Evolutionary conservation across 2,797 vertebrate genomes (phyloP).

Genomic region (Atherinosoma microstoma): DNA sequence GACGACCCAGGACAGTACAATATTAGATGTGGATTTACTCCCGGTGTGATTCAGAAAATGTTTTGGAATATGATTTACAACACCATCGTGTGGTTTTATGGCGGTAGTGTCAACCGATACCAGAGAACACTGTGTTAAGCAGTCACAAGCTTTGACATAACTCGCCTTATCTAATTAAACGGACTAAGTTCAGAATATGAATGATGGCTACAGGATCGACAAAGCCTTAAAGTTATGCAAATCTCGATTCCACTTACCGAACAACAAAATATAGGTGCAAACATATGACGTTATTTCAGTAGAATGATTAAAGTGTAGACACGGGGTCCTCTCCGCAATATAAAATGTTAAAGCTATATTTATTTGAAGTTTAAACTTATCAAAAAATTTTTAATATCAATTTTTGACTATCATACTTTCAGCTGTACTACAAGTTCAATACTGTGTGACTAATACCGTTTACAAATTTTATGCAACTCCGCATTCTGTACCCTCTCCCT

Average conservation of each 20-base stretch:
- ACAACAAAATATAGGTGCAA: constrained; percentile 55
- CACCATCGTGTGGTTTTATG: constrained; percentile 67
- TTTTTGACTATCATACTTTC: accelerated
- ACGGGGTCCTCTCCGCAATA: not conserved
- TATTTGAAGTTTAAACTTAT: accelerated
- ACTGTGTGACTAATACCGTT: not conserved
- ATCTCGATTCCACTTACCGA: not conserved
- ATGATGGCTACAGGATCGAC: accelerated
- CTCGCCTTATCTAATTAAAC: not conserved
- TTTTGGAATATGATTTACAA: not conserved
- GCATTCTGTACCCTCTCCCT: not conserved
- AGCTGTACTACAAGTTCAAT: accelerated
- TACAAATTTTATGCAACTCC: not conserved
- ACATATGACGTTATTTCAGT: constrained; percentile 75
- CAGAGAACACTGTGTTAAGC: not conserved
- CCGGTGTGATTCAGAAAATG: not conserved
- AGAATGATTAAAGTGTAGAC: constrained; percentile 49
- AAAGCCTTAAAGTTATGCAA: not conserved
- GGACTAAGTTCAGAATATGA: not conserved
- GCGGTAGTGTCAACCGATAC: constrained; percentile 18
- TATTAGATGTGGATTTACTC: no score
- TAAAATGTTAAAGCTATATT: not conserved
- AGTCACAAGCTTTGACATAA: not conserved
- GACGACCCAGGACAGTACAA: no score
- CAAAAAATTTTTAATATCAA: accelerated